A percentile compares a stretch with the other conserved stretches of the same genome.
phyloP scores from a whole-genome alignment of 2,888 invertebrate species.

The Spodoptera exigua region DNA sequence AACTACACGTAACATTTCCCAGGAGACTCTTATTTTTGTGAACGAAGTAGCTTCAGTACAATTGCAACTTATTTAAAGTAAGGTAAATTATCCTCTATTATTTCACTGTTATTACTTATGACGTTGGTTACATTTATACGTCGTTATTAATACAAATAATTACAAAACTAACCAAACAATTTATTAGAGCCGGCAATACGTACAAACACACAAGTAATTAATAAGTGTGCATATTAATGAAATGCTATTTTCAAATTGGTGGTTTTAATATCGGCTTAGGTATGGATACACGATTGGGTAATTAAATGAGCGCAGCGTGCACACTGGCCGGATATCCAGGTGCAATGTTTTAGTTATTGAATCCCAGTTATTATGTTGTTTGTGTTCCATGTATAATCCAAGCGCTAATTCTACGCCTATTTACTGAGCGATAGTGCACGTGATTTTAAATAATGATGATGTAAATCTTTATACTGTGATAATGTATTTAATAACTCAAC shows the following conservation, averaged over 20 bases:
- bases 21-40: too few species aligned
- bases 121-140: too few species aligned
- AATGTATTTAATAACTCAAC: too few species aligned
- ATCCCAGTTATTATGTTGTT: conserved; percentile 2
- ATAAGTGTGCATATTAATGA: background rate
- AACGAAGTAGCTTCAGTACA: too few species aligned
- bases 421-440: background rate
- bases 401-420: background rate
- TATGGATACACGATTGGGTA: conserved; percentile 31
- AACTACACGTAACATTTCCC: background rate
- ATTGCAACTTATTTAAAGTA: too few species aligned
- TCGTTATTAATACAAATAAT: too few species aligned
- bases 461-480: too few species aligned
- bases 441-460: too few species aligned
- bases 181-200: background rate
- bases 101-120: too few species aligned
- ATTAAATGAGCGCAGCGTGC: conserved; percentile 31
- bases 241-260: conserved; percentile 15
- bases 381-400: conserved; percentile 8
- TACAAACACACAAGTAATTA: background rate
- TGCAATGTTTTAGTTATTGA: conserved; percentile 13
- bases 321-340: conserved; percentile 8
- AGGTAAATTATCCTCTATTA: too few species aligned
- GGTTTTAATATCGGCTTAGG: conserved; percentile 37
- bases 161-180: too few species aligned